Conservation (phyloP, 1,140 invertebrate species). For the Phenacoccus solenopsis region DNA sequence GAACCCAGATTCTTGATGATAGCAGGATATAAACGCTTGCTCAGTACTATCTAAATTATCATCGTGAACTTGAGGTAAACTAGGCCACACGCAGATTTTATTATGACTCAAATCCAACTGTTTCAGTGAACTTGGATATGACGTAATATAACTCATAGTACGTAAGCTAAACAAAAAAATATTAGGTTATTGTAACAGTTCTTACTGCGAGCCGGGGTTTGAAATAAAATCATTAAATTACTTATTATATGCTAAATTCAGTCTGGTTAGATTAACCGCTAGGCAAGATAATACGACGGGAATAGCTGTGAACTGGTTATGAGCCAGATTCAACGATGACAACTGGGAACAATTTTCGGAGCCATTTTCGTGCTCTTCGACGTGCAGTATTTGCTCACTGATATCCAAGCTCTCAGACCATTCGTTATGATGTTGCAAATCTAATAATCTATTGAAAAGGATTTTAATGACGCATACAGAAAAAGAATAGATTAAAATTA, state of each 20-base stretch:
- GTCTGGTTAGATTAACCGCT: slow-evolving; percentile 65
- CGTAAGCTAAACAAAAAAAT: slow-evolving; percentile 28
- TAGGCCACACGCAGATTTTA: slow-evolving; percentile 76
- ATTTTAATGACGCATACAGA: background rate
- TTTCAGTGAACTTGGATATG: slow-evolving; percentile 74
- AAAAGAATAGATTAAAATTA: background rate
- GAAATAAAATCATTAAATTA: slow-evolving; percentile 26
- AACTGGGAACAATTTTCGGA: slow-evolving; percentile 41
- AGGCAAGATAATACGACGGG: slow-evolving; percentile 80
- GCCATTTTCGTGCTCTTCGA: slow-evolving; percentile 29
- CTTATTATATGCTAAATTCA: slow-evolving; percentile 83
- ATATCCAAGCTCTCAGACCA: slow-evolving; percentile 58
- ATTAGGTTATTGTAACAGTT: too few species aligned
- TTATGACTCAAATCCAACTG: slow-evolving; percentile 91
- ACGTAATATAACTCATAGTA: slow-evolving; percentile 72
- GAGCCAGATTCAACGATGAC: slow-evolving; percentile 68
- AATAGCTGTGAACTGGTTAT: slow-evolving; percentile 77
- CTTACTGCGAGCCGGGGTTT: too few species aligned
- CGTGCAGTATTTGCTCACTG: slow-evolving; percentile 48
- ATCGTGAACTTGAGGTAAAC: slow-evolving; percentile 48
- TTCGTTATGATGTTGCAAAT: slow-evolving; percentile 52
- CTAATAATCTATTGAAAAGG: slow-evolving; percentile 26
- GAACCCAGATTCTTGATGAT: slow-evolving; percentile 20
- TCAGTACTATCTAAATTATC: slow-evolving; percentile 19
- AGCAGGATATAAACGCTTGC: slow-evolving; percentile 21